These are phyloP conservation scores for Struthio camelus DNA, from an alignment of 2,113 vertebrate species.

Conservation along the genomic window DNA sequence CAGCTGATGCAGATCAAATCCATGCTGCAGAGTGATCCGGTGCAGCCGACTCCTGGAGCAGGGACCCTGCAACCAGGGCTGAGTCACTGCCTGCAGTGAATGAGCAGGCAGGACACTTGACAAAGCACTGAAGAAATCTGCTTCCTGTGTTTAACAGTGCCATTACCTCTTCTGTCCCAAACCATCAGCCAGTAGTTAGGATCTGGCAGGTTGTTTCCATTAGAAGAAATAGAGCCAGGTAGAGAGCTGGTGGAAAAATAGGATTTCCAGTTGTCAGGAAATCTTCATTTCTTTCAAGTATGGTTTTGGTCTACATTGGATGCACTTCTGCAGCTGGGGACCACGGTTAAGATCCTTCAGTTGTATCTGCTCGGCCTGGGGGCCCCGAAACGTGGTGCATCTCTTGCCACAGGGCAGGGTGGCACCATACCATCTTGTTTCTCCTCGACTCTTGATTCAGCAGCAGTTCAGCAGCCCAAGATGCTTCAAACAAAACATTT, in stretches of 20 bases:
- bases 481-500: not conserved
- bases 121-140: slow-evolving; percentile 33
- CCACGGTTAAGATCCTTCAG: not conserved
- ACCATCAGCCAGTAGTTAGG: slow-evolving; percentile 42
- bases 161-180: slow-evolving; percentile 15
- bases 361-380: not conserved
- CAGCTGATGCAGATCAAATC: slow-evolving; percentile 12
- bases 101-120: not conserved
- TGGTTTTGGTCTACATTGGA: not conserved
- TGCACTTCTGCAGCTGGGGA: not conserved
- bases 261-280: slow-evolving; percentile 47
- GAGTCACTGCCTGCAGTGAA: slow-evolving; percentile 22
- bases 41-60: not conserved
- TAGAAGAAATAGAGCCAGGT: slow-evolving; percentile 43
- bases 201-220: slow-evolving; percentile 61
- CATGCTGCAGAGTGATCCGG: not conserved
- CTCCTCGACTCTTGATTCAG: not conserved
- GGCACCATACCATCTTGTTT: not conserved
- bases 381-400: not conserved
- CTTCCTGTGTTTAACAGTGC: slow-evolving; percentile 30
- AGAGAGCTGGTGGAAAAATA: slow-evolving; percentile 14
- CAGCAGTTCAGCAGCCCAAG: not conserved
- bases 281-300: slow-evolving; percentile 12
- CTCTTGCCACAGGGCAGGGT: not conserved
- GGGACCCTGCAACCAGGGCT: not conserved